Percentiles rank a stretch among this genome's conserved stretches.
Conservation (phyloP, 2,113 vertebrate genomes). For the Zeus faber region DNA sequence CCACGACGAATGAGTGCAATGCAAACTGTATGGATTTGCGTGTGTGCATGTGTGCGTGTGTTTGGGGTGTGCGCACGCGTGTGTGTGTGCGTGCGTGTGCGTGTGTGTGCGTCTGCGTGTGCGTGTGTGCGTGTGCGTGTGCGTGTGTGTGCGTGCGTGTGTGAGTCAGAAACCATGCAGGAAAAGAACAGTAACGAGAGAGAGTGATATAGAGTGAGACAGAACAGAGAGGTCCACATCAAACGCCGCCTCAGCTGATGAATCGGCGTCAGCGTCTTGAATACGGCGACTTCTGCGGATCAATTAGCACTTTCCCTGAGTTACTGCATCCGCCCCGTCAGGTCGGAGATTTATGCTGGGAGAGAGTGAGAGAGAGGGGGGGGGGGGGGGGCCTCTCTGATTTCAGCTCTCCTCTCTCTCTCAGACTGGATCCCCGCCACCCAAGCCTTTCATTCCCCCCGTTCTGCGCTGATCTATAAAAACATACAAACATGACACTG, state of each 20-base stretch:
- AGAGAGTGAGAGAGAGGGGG: background rate
- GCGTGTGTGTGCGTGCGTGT: background rate
- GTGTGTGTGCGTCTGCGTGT: background rate
- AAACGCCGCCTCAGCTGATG: background rate
- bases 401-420: conserved; percentile 55
- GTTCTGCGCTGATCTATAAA: conserved; percentile 70
- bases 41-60: background rate
- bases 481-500: conserved; percentile 79
- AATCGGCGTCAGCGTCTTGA: conserved; percentile 5
- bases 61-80: background rate
- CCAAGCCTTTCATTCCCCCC: conserved; percentile 40
- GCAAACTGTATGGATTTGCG: background rate
- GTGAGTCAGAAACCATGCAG: no score
- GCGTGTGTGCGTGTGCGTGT: background rate
- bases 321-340: conserved; percentile 61
- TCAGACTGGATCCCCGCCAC: conserved; percentile 48
- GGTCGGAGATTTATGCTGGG: conserved; percentile 64
- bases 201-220: background rate
- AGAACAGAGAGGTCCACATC: conserved; percentile 5
- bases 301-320: conserved; percentile 69
- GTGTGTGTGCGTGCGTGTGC: background rate
- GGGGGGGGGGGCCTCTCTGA: conserved; percentile 43
- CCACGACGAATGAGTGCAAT: conserved; percentile 30
- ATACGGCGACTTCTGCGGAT: conserved; percentile 44
- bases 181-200: no score